phyloP scores from a whole-genome alignment of 2,113 vertebrate species.

The Ammodytes dubius region DNA sequence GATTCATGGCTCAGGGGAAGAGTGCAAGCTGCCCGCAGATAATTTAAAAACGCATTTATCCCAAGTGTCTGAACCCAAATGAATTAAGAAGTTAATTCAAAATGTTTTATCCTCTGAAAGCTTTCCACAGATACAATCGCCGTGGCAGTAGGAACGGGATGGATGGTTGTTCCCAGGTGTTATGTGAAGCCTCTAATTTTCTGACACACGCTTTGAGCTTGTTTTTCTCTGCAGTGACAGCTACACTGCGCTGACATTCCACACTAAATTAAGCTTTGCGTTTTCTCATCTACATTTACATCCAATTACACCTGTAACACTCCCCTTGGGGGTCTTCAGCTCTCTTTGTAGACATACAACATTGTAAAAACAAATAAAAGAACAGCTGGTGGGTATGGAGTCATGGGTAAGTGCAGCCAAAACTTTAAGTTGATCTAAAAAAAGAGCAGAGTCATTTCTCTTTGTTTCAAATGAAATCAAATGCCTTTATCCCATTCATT shows the following conservation, averaged over 20 bases:
- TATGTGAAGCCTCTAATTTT: constrained; percentile 60
- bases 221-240: constrained; percentile 50
- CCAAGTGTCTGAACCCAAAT: constrained; percentile 56
- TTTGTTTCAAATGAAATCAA: neutral
- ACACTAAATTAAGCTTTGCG: constrained; percentile 63
- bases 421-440: neutral
- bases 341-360: constrained; percentile 23
- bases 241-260: constrained; percentile 20
- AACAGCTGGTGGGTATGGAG: constrained; percentile 10
- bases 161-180: constrained; percentile 44
- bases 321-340: constrained; percentile 5
- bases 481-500: neutral
- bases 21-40: constrained; percentile 34
- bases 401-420: neutral
- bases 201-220: constrained; percentile 51
- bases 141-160: constrained; percentile 5
- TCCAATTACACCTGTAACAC: constrained; percentile 56
- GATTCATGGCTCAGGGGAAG: constrained; percentile 48
- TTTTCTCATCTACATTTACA: constrained; percentile 62
- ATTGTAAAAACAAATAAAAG: constrained; percentile 12
- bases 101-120: constrained; percentile 30
- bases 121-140: constrained; percentile 13
- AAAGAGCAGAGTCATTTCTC: neutral
- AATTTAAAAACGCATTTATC: constrained; percentile 55
- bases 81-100: constrained; percentile 67